A percentile compares a stretch with the other conserved stretches of the same genome.
phyloP scores from a whole-genome alignment of 2,888 invertebrate species.

The Pollenia labialis region DNA sequence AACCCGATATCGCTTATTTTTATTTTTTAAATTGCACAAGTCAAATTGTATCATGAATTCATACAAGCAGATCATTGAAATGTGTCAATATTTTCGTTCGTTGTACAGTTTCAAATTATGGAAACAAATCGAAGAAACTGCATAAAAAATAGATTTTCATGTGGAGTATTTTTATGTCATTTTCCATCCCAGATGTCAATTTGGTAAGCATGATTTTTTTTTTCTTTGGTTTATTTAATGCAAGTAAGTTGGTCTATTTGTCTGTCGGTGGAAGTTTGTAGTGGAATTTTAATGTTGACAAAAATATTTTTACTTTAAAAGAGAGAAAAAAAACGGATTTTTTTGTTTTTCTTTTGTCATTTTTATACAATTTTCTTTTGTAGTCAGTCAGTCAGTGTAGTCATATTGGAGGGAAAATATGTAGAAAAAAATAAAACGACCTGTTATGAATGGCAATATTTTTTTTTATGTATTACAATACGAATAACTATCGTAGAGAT shows the following conservation, averaged over 20 bases:
- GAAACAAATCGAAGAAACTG: slow-evolving; percentile 9
- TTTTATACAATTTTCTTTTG: slow-evolving; percentile 48
- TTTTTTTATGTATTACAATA: slow-evolving; percentile 16
- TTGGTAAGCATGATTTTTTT: slow-evolving; percentile 54
- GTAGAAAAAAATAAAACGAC: slow-evolving; percentile 56
- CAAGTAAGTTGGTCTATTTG: not conserved
- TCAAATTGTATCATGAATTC: slow-evolving; percentile 62
- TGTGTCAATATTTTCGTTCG: slow-evolving; percentile 59
- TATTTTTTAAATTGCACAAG: slow-evolving; percentile 46
- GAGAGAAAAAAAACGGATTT: slow-evolving; percentile 42
- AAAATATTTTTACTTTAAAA: slow-evolving; percentile 22
- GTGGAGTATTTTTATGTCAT: slow-evolving; percentile 56
- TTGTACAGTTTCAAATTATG: slow-evolving; percentile 37
- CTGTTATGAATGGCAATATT: slow-evolving; percentile 64
- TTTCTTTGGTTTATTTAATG: slow-evolving; percentile 9
- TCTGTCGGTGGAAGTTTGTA: slow-evolving; percentile 26
- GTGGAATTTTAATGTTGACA: slow-evolving; percentile 63
- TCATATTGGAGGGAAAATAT: slow-evolving; percentile 42
- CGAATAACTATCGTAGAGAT: not conserved
- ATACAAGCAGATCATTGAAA: slow-evolving; percentile 50
- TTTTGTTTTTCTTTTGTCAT: slow-evolving; percentile 52
- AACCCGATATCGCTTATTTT: not conserved
- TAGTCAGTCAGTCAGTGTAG: slow-evolving; percentile 3
- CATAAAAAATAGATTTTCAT: slow-evolving; percentile 52
- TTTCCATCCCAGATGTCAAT: slow-evolving; percentile 69